Evolutionary conservation across 1,140 invertebrate species (phyloP), one percentile per base, ranked within the genome.

Genomic region (Solenopsis invicta): DNA sequence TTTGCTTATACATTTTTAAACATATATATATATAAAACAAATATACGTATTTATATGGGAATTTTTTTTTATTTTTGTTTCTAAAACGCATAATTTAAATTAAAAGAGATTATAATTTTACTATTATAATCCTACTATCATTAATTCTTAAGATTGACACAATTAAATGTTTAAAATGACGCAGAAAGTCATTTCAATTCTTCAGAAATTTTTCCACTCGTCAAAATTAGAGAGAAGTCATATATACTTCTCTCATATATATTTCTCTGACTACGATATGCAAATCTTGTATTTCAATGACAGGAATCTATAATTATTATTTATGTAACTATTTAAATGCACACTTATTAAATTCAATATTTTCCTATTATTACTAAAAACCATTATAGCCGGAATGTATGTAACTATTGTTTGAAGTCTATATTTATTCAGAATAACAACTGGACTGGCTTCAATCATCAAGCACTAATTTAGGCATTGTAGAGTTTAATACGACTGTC

Each of bases 401-500:
- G n/a, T 21, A 67, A 67, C n/a, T 80, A 80, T 67, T 67, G 59
- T 29, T 67, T 2, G 16, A 67, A 41, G 2, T 24, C 52, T 9
- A n/a, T 67, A 67, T 52, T 78, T 67, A 37, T 80, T 9, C n/a
- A 24, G 4, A 21, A 1, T 66, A 66, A 78, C 6, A 9, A 21
- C 13, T 52, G 29, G 52, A 29, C 10, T 16, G 66, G 62, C 24
- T 34, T 66, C 4, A 50, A 66, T 66, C 37, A 18, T 66, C 41
- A 37, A 24, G 6, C 8, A 24, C 0, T 41, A 78, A 78, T 78
- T 66, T 50, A 78, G 24, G 18, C 24, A 9, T 21, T 59, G 50
- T 62, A 62, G 45, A 52, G 18, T 6, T 37, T 78, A 66, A 67
- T 67, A 66, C 13, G 16, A 29, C n/a, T 78, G 8, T 78, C 29